Conservation (phyloP, 2,888 invertebrate species). For the Drosophila longiperda region DNA sequence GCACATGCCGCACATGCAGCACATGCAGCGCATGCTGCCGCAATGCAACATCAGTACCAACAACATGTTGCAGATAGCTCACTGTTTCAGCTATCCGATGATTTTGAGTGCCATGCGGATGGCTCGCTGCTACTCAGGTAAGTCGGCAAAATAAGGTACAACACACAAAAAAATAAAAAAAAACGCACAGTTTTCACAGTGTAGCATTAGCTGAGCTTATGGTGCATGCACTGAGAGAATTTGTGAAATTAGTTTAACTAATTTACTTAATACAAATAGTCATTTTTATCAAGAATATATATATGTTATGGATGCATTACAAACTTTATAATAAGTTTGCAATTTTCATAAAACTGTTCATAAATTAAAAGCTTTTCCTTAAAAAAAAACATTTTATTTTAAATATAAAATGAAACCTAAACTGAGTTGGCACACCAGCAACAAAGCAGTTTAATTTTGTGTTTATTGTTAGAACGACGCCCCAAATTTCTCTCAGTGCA, state of each 20-base stretch:
- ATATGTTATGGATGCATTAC: background rate
- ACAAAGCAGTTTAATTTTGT: background rate
- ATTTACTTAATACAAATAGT: background rate
- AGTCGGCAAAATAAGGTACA: slow-evolving; percentile 36
- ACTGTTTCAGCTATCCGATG: slow-evolving; percentile 82
- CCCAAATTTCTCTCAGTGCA: slow-evolving; percentile 20
- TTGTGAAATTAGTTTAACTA: background rate
- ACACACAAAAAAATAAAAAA: background rate
- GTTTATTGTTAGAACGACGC: background rate
- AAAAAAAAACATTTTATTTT: background rate
- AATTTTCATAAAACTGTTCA: background rate
- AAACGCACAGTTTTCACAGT: background rate
- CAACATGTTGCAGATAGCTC: slow-evolving; percentile 64
- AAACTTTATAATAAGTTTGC: background rate
- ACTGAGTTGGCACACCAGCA: background rate
- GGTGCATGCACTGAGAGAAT: slow-evolving; percentile 3
- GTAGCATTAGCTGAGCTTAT: no score
- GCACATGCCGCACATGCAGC: slow-evolving; percentile 54
- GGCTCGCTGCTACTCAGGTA: slow-evolving; percentile 88
- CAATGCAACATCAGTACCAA: slow-evolving; percentile 50
- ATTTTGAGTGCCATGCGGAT: slow-evolving; percentile 86
- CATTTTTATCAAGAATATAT: background rate
- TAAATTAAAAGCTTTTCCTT: background rate
- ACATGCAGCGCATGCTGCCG: slow-evolving; percentile 28
- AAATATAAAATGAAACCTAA: background rate